phyloP scores from a whole-genome alignment of 2,113 vertebrate species.

The Nerophis ophidion region DNA sequence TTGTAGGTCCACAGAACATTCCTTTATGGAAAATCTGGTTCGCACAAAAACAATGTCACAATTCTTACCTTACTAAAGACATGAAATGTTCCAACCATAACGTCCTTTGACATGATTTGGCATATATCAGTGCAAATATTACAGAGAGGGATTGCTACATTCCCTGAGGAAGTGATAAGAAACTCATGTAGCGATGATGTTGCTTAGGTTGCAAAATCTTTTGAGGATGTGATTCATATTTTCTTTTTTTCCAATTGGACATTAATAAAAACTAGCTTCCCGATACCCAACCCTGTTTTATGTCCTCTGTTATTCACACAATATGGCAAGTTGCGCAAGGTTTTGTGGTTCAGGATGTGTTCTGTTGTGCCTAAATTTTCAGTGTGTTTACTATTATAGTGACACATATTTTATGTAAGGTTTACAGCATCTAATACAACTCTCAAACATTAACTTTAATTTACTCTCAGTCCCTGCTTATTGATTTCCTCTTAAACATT shows the following conservation, averaged over 20 bases:
- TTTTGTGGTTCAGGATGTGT: too few relatives aligned
- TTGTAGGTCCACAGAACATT: conserved; percentile 19
- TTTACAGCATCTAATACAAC: too few relatives aligned
- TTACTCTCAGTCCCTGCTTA: too few relatives aligned
- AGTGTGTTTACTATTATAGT: too few relatives aligned
- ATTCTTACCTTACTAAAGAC: conserved; percentile 1
- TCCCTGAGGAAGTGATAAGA: conserved; percentile 16
- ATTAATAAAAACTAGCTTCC: conserved; percentile 45
- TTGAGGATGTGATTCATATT: conserved; percentile 9
- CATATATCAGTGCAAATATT: neutral
- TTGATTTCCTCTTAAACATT: too few relatives aligned
- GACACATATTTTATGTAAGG: too few relatives aligned
- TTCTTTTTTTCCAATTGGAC: conserved; percentile 21
- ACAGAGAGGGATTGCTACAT: conserved; percentile 4
- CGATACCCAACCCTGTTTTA: neutral
- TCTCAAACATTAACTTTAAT: too few relatives aligned
- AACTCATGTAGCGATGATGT: conserved; percentile 28
- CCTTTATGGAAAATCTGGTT: conserved; percentile 14
- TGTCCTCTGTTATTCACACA: too few relatives aligned
- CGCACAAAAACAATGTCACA: conserved; percentile 9
- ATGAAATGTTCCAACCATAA: conserved; percentile 1
- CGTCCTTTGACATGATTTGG: conserved; percentile 3
- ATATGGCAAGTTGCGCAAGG: too few relatives aligned
- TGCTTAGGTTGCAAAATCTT: conserved; percentile 22
- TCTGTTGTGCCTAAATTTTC: too few relatives aligned